phyloP scores from a whole-genome alignment of 2,888 invertebrate species.

The Neoaliturus tenellus region DNA sequence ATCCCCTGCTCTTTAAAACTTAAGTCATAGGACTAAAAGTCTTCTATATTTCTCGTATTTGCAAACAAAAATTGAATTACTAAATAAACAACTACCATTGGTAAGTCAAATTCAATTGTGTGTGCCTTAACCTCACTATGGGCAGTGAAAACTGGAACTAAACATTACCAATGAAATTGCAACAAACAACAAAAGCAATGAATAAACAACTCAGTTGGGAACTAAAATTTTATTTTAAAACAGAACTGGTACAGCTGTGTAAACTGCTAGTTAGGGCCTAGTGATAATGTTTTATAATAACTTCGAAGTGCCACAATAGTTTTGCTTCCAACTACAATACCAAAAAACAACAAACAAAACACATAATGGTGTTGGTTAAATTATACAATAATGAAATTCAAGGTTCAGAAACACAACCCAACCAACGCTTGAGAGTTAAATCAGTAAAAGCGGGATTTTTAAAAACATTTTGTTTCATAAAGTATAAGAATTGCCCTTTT shows the following conservation, averaged over 20 bases:
- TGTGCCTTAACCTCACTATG: background rate
- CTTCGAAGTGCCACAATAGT: background rate
- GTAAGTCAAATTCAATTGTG: background rate
- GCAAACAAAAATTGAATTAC: too few relatives aligned
- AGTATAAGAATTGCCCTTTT: too few relatives aligned
- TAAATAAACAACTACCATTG: background rate
- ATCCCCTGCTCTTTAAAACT: background rate
- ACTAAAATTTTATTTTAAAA: background rate
- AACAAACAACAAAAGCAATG: background rate
- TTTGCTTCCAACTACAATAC: background rate
- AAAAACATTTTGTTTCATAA: too few relatives aligned
- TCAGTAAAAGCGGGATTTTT: too few relatives aligned
- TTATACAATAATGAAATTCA: too few relatives aligned
- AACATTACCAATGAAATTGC: background rate
- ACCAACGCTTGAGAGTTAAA: too few relatives aligned
- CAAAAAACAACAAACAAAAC: background rate
- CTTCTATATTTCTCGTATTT: background rate
- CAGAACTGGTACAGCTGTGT: background rate
- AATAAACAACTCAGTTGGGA: background rate
- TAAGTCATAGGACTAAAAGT: too few relatives aligned
- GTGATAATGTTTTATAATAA: background rate
- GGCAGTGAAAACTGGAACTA: background rate
- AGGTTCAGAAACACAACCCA: too few relatives aligned
- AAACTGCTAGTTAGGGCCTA: too few relatives aligned
- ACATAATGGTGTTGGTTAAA: background rate